phyloP scores from a whole-genome alignment of 2,797 vertebrate genomes.

The Sebastes hubbsi region DNA sequence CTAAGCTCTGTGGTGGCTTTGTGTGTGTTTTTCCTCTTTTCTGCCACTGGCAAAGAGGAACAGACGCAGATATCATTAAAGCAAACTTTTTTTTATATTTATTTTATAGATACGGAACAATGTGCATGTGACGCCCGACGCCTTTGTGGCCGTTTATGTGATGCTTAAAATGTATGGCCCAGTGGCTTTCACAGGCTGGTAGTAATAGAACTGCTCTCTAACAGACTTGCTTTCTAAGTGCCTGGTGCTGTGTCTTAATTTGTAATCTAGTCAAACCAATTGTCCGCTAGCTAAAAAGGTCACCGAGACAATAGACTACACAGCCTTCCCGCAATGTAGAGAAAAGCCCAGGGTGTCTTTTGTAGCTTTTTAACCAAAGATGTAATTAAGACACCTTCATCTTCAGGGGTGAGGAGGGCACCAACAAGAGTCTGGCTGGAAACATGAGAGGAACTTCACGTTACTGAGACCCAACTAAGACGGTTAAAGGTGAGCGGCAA shows the following conservation, averaged over 20 bases:
- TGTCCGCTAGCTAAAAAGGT: slow-evolving; percentile 82
- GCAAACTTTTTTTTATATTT: slow-evolving; percentile 68
- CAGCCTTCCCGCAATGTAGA: slow-evolving; percentile 66
- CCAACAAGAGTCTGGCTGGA: slow-evolving; percentile 53
- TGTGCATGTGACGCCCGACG: slow-evolving; percentile 41
- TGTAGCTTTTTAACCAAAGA: slow-evolving; percentile 79
- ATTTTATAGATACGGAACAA: slow-evolving; percentile 69
- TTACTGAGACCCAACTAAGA: slow-evolving; percentile 11
- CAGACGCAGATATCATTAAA: slow-evolving; percentile 64
- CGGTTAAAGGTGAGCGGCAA: slow-evolving; percentile 31
- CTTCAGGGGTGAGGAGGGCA: slow-evolving; percentile 73
- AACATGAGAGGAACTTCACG: slow-evolving; percentile 56
- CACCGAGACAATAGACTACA: slow-evolving; percentile 79
- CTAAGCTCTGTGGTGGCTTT: slow-evolving; percentile 41
- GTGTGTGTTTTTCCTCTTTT: slow-evolving; percentile 59
- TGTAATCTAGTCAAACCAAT: slow-evolving; percentile 83
- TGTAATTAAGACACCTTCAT: slow-evolving; percentile 81
- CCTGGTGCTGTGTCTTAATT: slow-evolving; percentile 81
- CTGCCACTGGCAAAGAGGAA: slow-evolving; percentile 68
- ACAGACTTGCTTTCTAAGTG: slow-evolving; percentile 77
- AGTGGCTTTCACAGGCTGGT: slow-evolving; percentile 70
- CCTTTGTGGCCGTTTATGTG: slow-evolving; percentile 61
- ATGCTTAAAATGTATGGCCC: slow-evolving; percentile 70
- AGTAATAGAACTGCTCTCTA: slow-evolving; percentile 74
- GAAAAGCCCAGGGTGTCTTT: slow-evolving; percentile 74